These are phyloP conservation scores for Andrena cerasifolii DNA, from an alignment of 1,140 invertebrate species.

Conservation along the genomic window DNA sequence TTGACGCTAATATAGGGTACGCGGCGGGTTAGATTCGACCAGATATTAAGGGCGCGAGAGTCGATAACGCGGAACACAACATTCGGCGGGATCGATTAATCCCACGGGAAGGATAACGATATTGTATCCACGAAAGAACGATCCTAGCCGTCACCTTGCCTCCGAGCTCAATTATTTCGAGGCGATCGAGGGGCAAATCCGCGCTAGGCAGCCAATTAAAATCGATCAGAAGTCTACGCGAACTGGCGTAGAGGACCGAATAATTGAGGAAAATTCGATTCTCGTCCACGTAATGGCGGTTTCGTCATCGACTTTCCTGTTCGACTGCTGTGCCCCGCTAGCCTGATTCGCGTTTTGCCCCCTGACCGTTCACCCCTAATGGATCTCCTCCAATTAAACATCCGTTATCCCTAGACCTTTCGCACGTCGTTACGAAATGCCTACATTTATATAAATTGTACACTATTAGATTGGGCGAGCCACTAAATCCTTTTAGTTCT, in stretches of 20 bases:
- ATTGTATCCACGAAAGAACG: neutral
- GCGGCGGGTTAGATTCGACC: constrained; percentile 30
- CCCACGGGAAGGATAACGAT: neutral
- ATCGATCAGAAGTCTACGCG: constrained; percentile 38
- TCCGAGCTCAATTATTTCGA: constrained; percentile 13
- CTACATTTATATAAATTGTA: neutral
- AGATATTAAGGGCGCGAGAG: constrained; percentile 39
- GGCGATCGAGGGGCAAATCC: constrained; percentile 30
- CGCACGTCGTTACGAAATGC: neutral
- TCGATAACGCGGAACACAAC: constrained; percentile 14
- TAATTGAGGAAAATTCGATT: constrained; percentile 29
- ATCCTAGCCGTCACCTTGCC: neutral
- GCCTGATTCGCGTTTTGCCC: neutral
- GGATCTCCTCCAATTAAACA: neutral
- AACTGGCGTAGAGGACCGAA: neutral
- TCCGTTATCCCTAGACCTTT: neutral
- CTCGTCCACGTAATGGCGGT: neutral
- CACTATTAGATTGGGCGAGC: neutral
- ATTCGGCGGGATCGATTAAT: neutral
- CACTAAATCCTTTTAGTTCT: neutral
- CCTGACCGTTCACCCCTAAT: neutral
- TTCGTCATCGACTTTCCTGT: neutral
- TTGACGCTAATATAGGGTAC: constrained; percentile 44
- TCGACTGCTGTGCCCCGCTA: neutral
- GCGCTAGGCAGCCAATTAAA: constrained; percentile 37